Evolutionary conservation across 2,888 invertebrate species (phyloP).

Genomic region (Caradrina kadenii): DNA sequence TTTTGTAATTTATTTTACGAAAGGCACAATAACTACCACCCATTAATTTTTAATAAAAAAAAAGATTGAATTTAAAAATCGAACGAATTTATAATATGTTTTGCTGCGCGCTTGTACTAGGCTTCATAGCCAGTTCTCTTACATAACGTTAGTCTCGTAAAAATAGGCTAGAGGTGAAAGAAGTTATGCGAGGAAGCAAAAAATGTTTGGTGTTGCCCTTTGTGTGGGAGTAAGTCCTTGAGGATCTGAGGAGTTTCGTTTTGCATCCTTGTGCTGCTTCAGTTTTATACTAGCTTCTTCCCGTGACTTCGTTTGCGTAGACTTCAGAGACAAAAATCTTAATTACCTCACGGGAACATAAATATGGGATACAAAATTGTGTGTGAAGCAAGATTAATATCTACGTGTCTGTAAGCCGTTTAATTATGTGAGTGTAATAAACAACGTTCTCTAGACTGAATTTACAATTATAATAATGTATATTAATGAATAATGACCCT

Average conservation of each 20-base stretch:
- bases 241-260: conserved; percentile 1
- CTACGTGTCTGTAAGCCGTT: too few species aligned
- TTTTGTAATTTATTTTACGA: too few species aligned
- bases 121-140: conserved; percentile 50
- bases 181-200: conserved; percentile 10
- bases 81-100: background rate
- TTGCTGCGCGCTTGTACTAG: background rate
- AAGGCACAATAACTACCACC: too few species aligned
- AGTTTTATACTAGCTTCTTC: background rate
- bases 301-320: too few species aligned
- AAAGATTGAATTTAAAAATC: background rate
- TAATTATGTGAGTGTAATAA: too few species aligned
- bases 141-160: conserved; percentile 62
- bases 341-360: too few species aligned
- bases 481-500: too few species aligned
- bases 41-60: background rate
- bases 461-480: too few species aligned
- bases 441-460: too few species aligned
- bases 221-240: conserved; percentile 4
- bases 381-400: too few species aligned
- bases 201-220: conserved; percentile 10
- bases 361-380: too few species aligned
- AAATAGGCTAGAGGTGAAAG: conserved; percentile 52
- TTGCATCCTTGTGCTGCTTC: background rate
- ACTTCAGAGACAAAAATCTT: too few species aligned